Evolutionary conservation across 2,797 vertebrate genomes (phyloP).

Genomic region (Myoxocephalus aenaeus): DNA sequence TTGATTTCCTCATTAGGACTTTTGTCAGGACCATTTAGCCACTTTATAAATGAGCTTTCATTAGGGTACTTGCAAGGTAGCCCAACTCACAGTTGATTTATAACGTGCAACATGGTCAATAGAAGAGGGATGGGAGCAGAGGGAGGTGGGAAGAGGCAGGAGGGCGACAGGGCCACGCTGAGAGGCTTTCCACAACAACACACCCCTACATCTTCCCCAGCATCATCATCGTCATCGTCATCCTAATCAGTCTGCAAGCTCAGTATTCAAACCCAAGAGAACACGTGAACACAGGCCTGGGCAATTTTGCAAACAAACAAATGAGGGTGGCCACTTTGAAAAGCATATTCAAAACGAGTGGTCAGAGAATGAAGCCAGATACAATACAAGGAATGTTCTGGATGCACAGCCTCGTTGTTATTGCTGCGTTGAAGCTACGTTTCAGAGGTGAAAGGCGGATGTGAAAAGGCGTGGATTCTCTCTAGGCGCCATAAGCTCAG

Average conservation of each 20-base stretch:
- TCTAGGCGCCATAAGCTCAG: neutral
- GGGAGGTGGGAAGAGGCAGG: conserved; percentile 59
- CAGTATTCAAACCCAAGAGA: conserved; percentile 17
- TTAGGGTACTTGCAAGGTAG: conserved; percentile 90
- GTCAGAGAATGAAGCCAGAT: conserved; percentile 22
- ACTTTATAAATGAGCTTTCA: conserved; percentile 95
- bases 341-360: conserved; percentile 63
- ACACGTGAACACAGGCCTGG: conserved; percentile 1
- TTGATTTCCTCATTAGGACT: conserved; percentile 93
- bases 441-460: neutral
- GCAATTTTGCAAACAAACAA: conserved; percentile 70
- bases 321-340: conserved; percentile 60
- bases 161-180: conserved; percentile 52
- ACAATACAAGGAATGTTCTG: conserved; percentile 8
- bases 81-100: conserved; percentile 91
- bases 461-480: neutral
- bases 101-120: conserved; percentile 91
- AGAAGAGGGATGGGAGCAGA: conserved; percentile 59
- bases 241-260: conserved; percentile 24
- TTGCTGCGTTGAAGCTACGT: conserved; percentile 4
- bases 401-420: conserved; percentile 3
- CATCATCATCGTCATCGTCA: conserved; percentile 28
- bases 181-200: conserved; percentile 50
- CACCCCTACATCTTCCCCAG: conserved; percentile 35
- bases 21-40: conserved; percentile 97